Evolutionary conservation across 1,140 invertebrate species (phyloP), one percentile per base, ranked within the genome.

Genomic region (Lanistes nyassanus): DNA sequence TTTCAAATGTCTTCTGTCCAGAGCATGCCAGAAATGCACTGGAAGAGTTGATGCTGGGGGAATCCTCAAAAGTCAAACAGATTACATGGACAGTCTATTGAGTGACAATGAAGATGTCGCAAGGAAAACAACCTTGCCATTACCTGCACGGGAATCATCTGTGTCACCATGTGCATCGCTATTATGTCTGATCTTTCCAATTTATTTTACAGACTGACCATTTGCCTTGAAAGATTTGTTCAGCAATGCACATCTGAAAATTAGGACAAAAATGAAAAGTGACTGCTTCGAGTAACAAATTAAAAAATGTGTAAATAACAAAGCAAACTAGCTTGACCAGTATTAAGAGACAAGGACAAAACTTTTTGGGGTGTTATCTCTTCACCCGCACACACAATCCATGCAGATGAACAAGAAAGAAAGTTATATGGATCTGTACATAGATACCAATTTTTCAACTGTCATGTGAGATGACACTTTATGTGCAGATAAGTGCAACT

Each of bases 11-110:
- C 76, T 65, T 56, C 39, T 47, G 76, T 82, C 37, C 78, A 87
- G 85, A 87, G 31, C 80, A 82, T 65, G 81, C 84, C 7, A 82
- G 85, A 58, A 69, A 79, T 51, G 83, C 84, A 5, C 56, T 87
- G 34, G 85, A 85, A 75, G 80, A 83, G n/a, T 62, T 83, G 21
- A 76, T 80, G 29, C 19, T 79, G 9, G 81, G 76, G 67, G 74
- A 80, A 16, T 53, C 56, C 37, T 56, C 76, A 16, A 74, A 76
- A 7, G 83, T 87, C 81, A 87, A 82, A 75, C 85, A 87, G 76
- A 79, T 87, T n/a, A 87, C 85, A 26, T 87, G 83, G 83, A 87
- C 85, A 13, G 81, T 87, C 21, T 87, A 87, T 66, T 85, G 60
- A 82, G 29, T 7, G 5, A 58, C 21, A 58, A n/a, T 23, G 21